phyloP scores from a whole-genome alignment of 1,140 invertebrate species.

The Drosophila prosaltans region DNA sequence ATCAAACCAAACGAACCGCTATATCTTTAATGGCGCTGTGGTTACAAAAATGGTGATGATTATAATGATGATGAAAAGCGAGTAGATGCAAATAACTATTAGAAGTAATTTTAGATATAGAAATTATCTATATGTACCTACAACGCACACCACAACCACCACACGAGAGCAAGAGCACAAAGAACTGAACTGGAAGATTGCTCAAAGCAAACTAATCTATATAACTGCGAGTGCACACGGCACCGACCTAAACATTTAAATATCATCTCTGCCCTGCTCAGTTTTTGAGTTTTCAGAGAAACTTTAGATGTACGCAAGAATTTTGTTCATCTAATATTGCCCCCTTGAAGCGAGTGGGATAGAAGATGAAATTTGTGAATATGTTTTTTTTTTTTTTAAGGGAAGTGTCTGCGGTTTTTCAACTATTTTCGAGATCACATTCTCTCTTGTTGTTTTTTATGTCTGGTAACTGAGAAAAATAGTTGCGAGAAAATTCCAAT shows the following conservation, averaged over 20 bases:
- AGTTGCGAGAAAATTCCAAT: constrained; percentile 52
- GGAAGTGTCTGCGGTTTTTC: constrained; percentile 67
- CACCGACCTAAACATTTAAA: constrained; percentile 53
- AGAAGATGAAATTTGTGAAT: constrained; percentile 54
- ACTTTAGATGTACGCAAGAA: constrained; percentile 65
- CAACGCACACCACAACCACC: constrained; percentile 69
- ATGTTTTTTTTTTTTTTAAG: constrained; percentile 30
- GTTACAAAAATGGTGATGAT: neutral
- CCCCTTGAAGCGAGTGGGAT: constrained; percentile 64
- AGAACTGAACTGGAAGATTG: constrained; percentile 82
- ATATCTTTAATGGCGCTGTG: constrained; percentile 6
- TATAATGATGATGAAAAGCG: neutral
- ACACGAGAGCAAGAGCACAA: constrained; percentile 64
- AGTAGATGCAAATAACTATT: constrained; percentile 50
- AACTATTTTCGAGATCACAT: constrained; percentile 61
- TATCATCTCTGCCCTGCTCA: constrained; percentile 51
- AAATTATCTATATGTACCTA: constrained; percentile 52
- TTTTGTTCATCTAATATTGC: constrained; percentile 68
- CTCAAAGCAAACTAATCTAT: constrained; percentile 81
- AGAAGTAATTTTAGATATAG: constrained; percentile 17
- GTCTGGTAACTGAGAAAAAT: constrained; percentile 55
- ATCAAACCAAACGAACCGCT: neutral
- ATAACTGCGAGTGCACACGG: constrained; percentile 80
- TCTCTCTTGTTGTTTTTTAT: constrained; percentile 55
- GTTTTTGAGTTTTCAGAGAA: constrained; percentile 61